These are phyloP conservation scores for Drosophila orena DNA, from an alignment of 1,140 invertebrate genomes.

Conservation along the genomic window DNA sequence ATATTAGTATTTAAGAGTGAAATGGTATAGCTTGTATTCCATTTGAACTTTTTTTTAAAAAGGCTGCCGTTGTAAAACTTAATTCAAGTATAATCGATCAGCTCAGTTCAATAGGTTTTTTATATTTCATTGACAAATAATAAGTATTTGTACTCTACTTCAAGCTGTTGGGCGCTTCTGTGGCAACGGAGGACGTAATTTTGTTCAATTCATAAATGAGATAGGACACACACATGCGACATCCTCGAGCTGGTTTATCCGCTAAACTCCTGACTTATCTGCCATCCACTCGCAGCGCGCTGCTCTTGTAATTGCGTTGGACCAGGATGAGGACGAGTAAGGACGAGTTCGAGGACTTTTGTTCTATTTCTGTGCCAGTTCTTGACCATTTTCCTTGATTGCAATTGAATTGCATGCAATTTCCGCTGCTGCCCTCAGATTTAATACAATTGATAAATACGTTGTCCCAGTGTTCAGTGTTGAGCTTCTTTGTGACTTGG, in stretches of 20 bases:
- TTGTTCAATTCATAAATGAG: constrained; percentile 54
- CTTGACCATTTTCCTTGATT: constrained; percentile 56
- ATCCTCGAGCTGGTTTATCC: constrained; percentile 25
- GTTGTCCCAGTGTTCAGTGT: constrained; percentile 21
- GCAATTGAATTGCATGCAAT: constrained; percentile 78
- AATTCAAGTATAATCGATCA: no score
- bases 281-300: constrained; percentile 4
- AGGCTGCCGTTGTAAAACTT: no score
- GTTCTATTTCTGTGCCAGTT: constrained; percentile 16
- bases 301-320: constrained; percentile 29
- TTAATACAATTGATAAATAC: constrained; percentile 72
- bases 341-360: neutral
- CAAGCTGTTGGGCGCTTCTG: no score
- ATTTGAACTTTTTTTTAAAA: no score
- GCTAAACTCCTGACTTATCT: constrained; percentile 51
- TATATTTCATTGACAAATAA: no score
- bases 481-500: constrained; percentile 49
- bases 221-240: constrained; percentile 46
- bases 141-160: neutral
- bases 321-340: neutral
- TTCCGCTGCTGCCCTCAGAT: constrained; percentile 65
- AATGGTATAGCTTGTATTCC: no score
- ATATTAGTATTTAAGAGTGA: no score
- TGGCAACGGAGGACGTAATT: neutral
- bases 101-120: no score